Base-by-base conservation (phyloP, 2,888 invertebrate genomes). In the Phania funesta region DNA sequence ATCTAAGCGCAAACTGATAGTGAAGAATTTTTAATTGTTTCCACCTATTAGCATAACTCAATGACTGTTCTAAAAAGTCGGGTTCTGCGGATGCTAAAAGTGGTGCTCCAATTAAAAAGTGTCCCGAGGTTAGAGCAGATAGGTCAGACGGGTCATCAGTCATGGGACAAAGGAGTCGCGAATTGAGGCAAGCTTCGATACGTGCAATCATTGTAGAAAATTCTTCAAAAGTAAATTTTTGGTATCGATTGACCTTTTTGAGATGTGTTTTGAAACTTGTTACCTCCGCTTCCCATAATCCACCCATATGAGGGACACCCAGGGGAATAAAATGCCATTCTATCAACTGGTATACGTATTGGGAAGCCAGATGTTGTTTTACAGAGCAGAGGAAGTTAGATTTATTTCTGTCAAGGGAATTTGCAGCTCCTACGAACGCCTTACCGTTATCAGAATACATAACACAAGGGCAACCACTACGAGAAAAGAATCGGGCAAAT, bases 111-210 rank as follows among this genome's bases (percentile, higher is more conserved):
- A 74, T 76, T 13, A 68, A 29, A 44, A 77, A 77, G n/a, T 77
- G 62, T 41, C 68, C 80, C 5, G 80, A 79, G 0, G 65, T 77
- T 26, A 71, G 38, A 22, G 26, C 48, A 5, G 48, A 18, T 16
- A 70, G 22, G 11, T 62, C 44, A 11, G n/a, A 11, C 2, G 38
- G 38, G 29, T 65, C 54, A 5, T 75, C 75, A 46, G 50, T 44
- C n/a, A 56, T 9, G 2, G 54, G 70, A n/a, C 16, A 52, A 7
- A 70, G 29, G 5, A 70, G 80, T 26, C 74, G 64, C 16, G 80
- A 84, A 29, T 82, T 79, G 1, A 80, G 50, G 46, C 68, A 64
- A 7, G 71, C 32, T 60, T 77, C 65, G 5, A 80, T 46, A 35
- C 77, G 77, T 9, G 60, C 29, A 8, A 79, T 35, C 9, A 76